Percentiles rank a stretch among this genome's conserved stretches.
These are phyloP conservation scores for Corvus moneduloides DNA, from an alignment of 2,113 vertebrate genomes.

Conservation along the genomic window DNA sequence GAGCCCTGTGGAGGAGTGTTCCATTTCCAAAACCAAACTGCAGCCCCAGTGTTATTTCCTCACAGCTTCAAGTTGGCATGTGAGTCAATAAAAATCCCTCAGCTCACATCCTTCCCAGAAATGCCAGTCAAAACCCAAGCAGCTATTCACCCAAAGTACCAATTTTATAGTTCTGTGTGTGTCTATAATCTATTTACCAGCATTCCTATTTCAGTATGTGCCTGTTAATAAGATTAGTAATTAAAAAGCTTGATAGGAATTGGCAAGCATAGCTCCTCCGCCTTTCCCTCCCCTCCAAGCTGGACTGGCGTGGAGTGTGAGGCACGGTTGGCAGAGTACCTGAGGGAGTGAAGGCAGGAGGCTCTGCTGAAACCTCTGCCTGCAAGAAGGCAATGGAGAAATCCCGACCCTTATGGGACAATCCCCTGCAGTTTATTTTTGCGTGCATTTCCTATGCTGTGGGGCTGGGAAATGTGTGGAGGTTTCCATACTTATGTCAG, in stretches of 20 bases:
- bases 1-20: not conserved
- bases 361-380: not conserved
- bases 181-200: constrained; percentile 73
- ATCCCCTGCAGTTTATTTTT: constrained; percentile 84
- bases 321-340: constrained; percentile 37
- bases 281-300: constrained; percentile 46
- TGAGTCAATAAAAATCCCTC: not conserved
- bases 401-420: constrained; percentile 83
- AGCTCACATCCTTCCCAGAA: constrained; percentile 50
- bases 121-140: constrained; percentile 27
- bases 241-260: constrained; percentile 73
- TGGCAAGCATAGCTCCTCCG: constrained; percentile 52
- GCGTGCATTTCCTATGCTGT: constrained; percentile 93
- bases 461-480: constrained; percentile 94
- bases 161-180: constrained; percentile 40
- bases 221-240: constrained; percentile 81
- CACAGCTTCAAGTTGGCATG: not conserved
- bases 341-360: not conserved
- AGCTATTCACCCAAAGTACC: constrained; percentile 36
- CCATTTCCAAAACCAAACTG: not conserved
- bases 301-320: not conserved
- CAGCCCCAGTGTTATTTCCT: not conserved
- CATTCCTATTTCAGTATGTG: constrained; percentile 67
- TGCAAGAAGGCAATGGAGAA: constrained; percentile 67
- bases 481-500: constrained; percentile 95